Evolutionary conservation across 2,113 vertebrate species (phyloP), one percentile per base, ranked within the genome.

Genomic region (Nerophis lumbriciformis): DNA sequence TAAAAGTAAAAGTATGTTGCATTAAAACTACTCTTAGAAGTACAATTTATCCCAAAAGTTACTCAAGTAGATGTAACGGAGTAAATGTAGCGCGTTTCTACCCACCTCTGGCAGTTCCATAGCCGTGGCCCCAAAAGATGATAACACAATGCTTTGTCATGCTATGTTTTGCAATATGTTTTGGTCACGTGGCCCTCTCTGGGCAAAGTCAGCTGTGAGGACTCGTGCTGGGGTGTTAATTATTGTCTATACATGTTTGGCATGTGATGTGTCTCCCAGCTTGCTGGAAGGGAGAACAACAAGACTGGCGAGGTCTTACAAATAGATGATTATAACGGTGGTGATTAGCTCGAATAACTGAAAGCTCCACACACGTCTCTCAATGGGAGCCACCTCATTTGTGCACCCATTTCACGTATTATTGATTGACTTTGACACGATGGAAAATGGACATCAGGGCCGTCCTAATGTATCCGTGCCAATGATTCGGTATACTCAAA

Each of bases 51-150:
- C n/a, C n/a, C n/a, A n/a, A n/a, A n/a, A n/a, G n/a, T n/a, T n/a
- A n/a, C n/a, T n/a, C n/a, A n/a, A n/a, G n/a, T n/a, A n/a, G n/a
- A n/a, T n/a, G n/a, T n/a, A n/a, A n/a, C n/a, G n/a, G n/a, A n/a
- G n/a, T n/a, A n/a, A n/a, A n/a, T n/a, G n/a, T n/a, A n/a, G n/a
- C n/a, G n/a, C n/a, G n/a, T n/a, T n/a, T n/a, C n/a, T n/a, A n/a
- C n/a, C n/a, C n/a, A n/a, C n/a, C n/a, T n/a, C n/a, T n/a, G 60
- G 62, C 59, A 67, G 69, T 72, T 69, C 50, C 51, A 65, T 39
- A 4, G 66, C 59, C 54, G 37, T 71, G 42, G 65, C 21, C 28
- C 28, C 28, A 4, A 61, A 37, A 68, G 57, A 68, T 59, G 53
- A 62, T 53, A 75, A 60, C 4, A 47, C 19, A 48, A 5, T 15